Evolutionary conservation across 2,113 vertebrate genomes (phyloP).

Genomic region (Corvus hawaiiensis): DNA sequence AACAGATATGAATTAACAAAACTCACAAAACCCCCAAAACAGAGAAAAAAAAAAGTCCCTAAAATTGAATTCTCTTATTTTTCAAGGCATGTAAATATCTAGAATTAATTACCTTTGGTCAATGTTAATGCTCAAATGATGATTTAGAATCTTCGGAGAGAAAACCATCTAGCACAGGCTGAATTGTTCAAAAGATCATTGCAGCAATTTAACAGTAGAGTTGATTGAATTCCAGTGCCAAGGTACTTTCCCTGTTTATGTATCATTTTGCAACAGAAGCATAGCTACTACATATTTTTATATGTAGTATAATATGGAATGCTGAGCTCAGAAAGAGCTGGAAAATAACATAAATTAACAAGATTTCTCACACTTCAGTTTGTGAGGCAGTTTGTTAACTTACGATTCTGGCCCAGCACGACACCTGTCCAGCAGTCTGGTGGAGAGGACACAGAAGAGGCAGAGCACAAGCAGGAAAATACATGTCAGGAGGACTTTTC

Average conservation of each 20-base stretch:
- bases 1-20: neutral
- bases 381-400: neutral
- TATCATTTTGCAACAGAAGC: neutral
- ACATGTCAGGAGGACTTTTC: rapidly evolving
- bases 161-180: neutral
- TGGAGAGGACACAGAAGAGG: neutral
- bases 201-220: neutral
- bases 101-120: neutral
- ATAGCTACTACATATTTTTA: neutral
- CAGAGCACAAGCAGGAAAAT: neutral
- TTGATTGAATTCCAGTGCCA: neutral
- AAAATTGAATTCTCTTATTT: neutral
- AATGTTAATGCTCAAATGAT: neutral
- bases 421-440: neutral
- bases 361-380: neutral
- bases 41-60: neutral
- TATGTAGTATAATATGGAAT: neutral
- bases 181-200: neutral
- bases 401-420: neutral
- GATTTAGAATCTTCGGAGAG: neutral
- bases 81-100: neutral
- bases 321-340: neutral
- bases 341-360: neutral
- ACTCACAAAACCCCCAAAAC: rapidly evolving
- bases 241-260: neutral